Evolutionary conservation across 2,888 invertebrate species (phyloP), one percentile per base, ranked within the genome.

Genomic region (Entomobrya proxima): DNA sequence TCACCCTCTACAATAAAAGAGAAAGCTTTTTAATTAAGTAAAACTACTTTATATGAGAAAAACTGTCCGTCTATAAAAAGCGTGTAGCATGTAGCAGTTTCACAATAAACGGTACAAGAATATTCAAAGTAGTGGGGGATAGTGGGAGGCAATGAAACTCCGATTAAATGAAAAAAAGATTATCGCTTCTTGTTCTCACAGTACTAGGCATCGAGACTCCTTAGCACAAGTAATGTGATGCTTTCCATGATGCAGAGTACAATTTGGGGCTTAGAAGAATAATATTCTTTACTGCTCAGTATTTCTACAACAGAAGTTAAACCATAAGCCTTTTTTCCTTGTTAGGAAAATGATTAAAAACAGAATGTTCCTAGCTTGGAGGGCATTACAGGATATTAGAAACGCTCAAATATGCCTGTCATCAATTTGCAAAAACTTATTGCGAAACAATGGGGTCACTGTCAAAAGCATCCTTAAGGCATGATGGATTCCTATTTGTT

Each of bases 141-240:
- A 32, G 21, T 30, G 18, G 30, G 27, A 47, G 2, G 61, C 64
- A 77, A 77, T 77, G 77, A 77, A 64, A 77, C 44, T 64, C 35
- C 55, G 58, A 27, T 76, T 76, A 52, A 52, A 55, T 77, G 77
- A 77, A 64, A 44, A 77, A 47, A 47, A 64, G 77, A 77, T 77
- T 77, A 77, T 77, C 77, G 32, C 18, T 27, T 30, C 7, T n/a
- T 44, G 58, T 30, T 21, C 55, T 55, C 35, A 47, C 18, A 58
- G 13, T 47, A 47, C 47, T n/a, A n/a, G n/a, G n/a, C n/a, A n/a
- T n/a, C n/a, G n/a, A n/a, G n/a, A n/a, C n/a, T n/a, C n/a, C n/a
- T n/a, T n/a, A 47, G 15, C 13, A 13, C 0, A 35, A 64, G 64
- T 35, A 37, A 18, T 35, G 18, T 76, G 27, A n/a, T 47, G 47